Percentiles rank a stretch among this genome's conserved stretches.
Conservation (phyloP, 2,797 vertebrate species). For the Poecilia velifera region DNA sequence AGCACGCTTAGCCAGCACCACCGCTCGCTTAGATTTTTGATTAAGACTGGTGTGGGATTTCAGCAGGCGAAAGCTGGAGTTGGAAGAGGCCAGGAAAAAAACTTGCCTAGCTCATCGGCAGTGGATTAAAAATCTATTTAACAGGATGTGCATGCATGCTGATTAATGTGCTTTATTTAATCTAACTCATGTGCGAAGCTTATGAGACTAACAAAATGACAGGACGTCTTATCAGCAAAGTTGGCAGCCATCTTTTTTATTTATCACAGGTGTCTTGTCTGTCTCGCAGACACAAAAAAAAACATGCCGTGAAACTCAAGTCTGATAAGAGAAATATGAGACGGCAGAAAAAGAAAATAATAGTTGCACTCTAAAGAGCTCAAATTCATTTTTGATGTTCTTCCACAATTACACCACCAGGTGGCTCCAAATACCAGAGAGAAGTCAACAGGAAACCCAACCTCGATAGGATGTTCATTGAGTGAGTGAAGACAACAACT, state of each 20-base stretch:
- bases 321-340: not conserved
- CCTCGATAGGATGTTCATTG: not conserved
- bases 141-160: not conserved
- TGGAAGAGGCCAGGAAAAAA: not conserved
- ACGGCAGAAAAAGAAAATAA: not conserved
- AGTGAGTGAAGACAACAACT: not conserved
- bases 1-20: slow-evolving; percentile 55
- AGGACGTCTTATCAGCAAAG: not conserved
- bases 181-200: not conserved
- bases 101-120: not conserved
- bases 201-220: not conserved
- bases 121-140: not conserved
- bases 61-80: slow-evolving; percentile 27
- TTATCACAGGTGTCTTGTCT: not conserved
- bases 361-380: not conserved
- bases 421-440: slow-evolving; percentile 41
- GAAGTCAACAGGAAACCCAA: not conserved
- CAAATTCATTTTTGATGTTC: not conserved
- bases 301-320: slow-evolving; percentile 8
- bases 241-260: slow-evolving; percentile 3
- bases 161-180: not conserved
- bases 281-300: not conserved
- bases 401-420: slow-evolving; percentile 34
- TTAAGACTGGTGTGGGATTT: slow-evolving; percentile 29
- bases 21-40: slow-evolving; percentile 52